Percentiles rank a stretch among this genome's conserved stretches.
phyloP scores from a whole-genome alignment of 2,888 invertebrate species.

The Pseudoips prasinana region DNA sequence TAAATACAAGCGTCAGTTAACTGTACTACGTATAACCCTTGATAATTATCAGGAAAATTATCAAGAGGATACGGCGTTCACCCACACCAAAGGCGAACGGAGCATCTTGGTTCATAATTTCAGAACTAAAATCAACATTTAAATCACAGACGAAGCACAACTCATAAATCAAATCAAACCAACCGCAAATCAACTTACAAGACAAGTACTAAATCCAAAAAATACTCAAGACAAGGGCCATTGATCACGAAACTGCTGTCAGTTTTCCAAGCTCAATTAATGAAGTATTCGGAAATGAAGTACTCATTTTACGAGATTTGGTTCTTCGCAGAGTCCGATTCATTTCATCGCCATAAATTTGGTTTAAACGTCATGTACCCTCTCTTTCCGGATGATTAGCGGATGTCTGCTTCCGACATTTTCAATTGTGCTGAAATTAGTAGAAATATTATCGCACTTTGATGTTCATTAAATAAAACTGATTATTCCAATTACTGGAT shows the following conservation, averaged over 20 bases:
- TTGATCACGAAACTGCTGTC: slow-evolving; percentile 32
- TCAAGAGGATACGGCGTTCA: too few relatives aligned
- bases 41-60: too few relatives aligned
- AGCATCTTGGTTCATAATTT: too few relatives aligned
- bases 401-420: slow-evolving; percentile 47
- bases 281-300: slow-evolving; percentile 19
- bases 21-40: too few relatives aligned
- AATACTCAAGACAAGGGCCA: slow-evolving; percentile 1
- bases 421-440: slow-evolving; percentile 35
- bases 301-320: slow-evolving; percentile 24
- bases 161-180: too few relatives aligned
- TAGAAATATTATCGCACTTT: slow-evolving; percentile 32
- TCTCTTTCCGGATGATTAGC: slow-evolving; percentile 52
- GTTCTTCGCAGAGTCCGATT: slow-evolving; percentile 35
- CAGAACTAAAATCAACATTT: too few relatives aligned
- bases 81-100: too few relatives aligned
- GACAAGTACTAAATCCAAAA: background rate
- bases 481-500: slow-evolving; percentile 20
- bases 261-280: slow-evolving; percentile 36
- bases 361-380: slow-evolving; percentile 42
- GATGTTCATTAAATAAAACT: slow-evolving; percentile 26
- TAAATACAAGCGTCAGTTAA: too few relatives aligned
- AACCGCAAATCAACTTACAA: too few relatives aligned
- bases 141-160: too few relatives aligned
- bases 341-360: slow-evolving; percentile 51